Evolutionary conservation across 1,140 invertebrate species (phyloP), one percentile per base, ranked within the genome.

Genomic region (Lutraria rhynchaena): DNA sequence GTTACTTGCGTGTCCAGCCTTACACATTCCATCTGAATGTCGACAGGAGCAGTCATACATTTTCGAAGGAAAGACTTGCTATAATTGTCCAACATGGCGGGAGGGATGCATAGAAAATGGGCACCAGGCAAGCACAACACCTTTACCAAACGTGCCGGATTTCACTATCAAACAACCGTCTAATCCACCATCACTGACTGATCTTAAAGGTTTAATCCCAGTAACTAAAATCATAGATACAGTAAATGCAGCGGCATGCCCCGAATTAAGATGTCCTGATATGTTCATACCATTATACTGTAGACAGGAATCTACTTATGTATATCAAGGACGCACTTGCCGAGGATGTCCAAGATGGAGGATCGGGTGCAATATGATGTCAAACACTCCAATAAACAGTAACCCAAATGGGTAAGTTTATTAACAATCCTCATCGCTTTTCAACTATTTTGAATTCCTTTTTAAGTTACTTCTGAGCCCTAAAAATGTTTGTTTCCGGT

Each of bases 41-140:
- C 27, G 35, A 22, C 53, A 70, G n/a, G 63, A 69, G 15, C 63
- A 69, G 19, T n/a, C 76, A 1, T 70, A 41, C 22, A 13, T 57
- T 3, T 58, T 46, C 31, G n/a, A 55, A 22, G 65, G 65, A 9
- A 69, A 70, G 35, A 13, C 33, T 29, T 80, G 76, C 37, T 70
- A 58, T 19, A 80, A 46, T 22, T 80, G 76, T 49, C 76, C 76
- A n/a, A 80, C 57, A 80, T 70, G 63, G 76, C 61, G 60, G n/a
- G 55, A 57, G 17, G 75, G 75, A 13, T 78, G 75, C 44, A 15
- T 41, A 3, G 53, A 2, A 29, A 49, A 22, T 19, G 58, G n/a
- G 27, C 31, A 17, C 29, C 3, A 58, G 13, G 24, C 29, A 1
- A 27, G 41, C 61, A 11, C 37, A 29, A 61, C 57, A 29, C 17